Base-by-base conservation (phyloP, 2,797 vertebrate genomes). In the Pyrrhura leucotis region DNA sequence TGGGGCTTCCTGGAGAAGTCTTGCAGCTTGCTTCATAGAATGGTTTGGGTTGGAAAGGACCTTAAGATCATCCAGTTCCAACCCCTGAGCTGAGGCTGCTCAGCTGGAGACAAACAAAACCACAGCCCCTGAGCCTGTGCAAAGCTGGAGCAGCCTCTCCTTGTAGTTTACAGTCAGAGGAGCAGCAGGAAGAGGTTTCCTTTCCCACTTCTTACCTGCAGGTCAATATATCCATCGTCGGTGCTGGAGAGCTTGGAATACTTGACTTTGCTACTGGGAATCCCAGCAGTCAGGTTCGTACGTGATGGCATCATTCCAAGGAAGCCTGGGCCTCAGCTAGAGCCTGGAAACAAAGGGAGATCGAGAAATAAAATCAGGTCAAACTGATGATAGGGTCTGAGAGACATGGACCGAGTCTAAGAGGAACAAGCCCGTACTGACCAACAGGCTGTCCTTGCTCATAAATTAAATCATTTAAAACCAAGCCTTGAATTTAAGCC, bases 181-280 rank as follows among this genome's bases (percentile, higher is more conserved):
- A 69, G 35, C 39, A 77, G 48, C 25, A 68, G 21, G 3, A 26
- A 50, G 37, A 26, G 5, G 14, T 14, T 8, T 25, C 33, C 35
- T 29, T 20, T 12, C 20, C 45, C 29, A 3, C 2, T n/a, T n/a
- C 53, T 94, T 92, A 98, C 98, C 99, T 99, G 99, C 89, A 99
- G 97, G 93, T 99, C 99, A 33, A 98, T 99, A 97, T 99, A 99
- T 28, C 99, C 99, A 82, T 99, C 99, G 12, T 99, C 99, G 10
- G 99, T 98, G 91, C 98, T 98, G 40, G 99, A 97, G 54, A 99
- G 97, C 93, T 98, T 98, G 63, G 99, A 99, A 94, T 99, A 99
- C 73, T 98, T 98, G 13, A 99, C 98, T 95, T 98, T 99, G 96
- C 98, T 99, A 79, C 93, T 98, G 28, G 98, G 98, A 37, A 97